phyloP scores from a whole-genome alignment of 2,113 vertebrate species.

The Gymnorhina tibicen region DNA sequence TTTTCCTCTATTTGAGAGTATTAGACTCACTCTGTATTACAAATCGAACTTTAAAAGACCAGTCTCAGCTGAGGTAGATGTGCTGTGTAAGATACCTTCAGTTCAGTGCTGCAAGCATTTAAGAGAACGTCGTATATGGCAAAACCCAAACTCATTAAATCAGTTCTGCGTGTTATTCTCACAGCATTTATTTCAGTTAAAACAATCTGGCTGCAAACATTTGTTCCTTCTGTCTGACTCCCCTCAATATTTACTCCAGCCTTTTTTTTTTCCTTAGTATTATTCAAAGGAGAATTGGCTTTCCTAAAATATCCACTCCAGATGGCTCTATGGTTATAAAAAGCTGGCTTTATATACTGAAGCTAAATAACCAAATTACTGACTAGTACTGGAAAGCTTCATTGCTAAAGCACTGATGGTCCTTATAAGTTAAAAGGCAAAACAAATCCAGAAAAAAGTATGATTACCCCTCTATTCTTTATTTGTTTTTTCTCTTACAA shows the following conservation, averaged over 20 bases:
- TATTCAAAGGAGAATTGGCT: background rate
- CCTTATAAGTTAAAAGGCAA: background rate
- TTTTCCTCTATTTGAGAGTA: background rate
- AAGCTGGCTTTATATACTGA: background rate
- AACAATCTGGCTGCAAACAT: background rate
- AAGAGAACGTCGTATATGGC: background rate
- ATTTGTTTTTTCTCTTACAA: background rate
- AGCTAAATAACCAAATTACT: background rate
- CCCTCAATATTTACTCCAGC: background rate
- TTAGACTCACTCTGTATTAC: background rate
- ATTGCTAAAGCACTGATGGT: background rate
- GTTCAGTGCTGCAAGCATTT: background rate
- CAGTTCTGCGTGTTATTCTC: background rate
- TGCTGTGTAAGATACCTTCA: background rate
- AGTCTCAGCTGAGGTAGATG: background rate
- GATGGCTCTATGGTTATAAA: background rate
- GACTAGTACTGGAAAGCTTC: background rate
- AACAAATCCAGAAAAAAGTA: background rate
- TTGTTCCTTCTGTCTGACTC: background rate
- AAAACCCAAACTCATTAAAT: background rate
- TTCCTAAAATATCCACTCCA: conserved; percentile 3
- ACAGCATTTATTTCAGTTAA: background rate
- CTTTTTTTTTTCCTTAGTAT: background rate
- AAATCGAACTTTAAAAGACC: background rate
- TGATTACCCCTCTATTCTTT: background rate